Conservation (phyloP, 2,113 vertebrate genomes). For the Harpagus bidentatus region DNA sequence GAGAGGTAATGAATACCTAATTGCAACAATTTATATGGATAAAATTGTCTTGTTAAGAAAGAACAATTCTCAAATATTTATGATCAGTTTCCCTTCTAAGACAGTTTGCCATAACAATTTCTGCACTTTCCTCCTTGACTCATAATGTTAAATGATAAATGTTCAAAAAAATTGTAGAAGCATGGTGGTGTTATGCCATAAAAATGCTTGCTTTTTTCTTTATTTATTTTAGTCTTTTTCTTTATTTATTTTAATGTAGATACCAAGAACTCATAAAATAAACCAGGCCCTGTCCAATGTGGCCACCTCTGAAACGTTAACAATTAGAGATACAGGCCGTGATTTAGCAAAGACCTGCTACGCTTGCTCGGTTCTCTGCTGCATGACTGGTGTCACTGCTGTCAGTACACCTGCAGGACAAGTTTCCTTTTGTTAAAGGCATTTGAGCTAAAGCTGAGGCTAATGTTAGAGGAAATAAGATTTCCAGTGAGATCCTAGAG, state of each 20-base stretch:
- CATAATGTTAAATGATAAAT: background rate
- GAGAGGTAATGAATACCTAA: background rate
- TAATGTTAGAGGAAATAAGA: background rate
- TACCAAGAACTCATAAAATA: background rate
- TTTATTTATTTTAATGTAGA: background rate
- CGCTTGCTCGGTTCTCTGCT: background rate
- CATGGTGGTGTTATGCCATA: background rate
- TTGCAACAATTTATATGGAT: background rate
- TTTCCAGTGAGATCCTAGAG: background rate
- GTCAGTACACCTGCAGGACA: background rate
- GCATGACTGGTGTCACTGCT: accelerated
- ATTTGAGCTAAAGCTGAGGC: background rate
- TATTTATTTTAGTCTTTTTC: background rate
- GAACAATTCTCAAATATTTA: background rate
- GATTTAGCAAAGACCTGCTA: background rate
- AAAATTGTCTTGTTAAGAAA: background rate
- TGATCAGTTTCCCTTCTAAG: background rate
- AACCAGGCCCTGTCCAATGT: background rate
- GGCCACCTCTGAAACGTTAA: background rate
- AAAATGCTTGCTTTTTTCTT: background rate
- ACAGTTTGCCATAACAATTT: background rate
- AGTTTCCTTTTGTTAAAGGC: background rate
- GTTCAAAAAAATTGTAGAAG: background rate
- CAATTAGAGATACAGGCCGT: background rate
- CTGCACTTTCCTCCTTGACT: background rate